These are phyloP conservation scores for Aspidoscelis tigris DNA, from an alignment of 2,113 vertebrate genomes.

Conservation along the genomic window DNA sequence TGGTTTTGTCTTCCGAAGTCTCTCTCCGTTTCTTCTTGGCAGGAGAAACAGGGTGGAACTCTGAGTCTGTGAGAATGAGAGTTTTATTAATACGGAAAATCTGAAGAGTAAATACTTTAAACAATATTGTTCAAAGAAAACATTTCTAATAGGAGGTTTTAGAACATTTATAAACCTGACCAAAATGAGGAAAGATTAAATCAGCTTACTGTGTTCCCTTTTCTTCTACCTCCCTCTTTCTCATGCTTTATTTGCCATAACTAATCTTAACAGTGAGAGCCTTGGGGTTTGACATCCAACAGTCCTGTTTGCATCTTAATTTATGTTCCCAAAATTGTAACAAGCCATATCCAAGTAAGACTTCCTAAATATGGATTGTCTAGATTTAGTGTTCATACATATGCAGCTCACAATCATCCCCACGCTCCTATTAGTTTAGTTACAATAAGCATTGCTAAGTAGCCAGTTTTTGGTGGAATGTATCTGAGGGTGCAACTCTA, in stretches of 20 bases:
- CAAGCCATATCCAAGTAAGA: too few species aligned
- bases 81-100: slow-evolving; percentile 43
- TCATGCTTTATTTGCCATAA: neutral
- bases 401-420: too few species aligned
- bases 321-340: neutral
- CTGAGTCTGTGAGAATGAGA: slow-evolving; percentile 65
- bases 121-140: neutral
- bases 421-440: too few species aligned
- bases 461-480: too few species aligned
- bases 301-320: neutral
- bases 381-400: too few species aligned
- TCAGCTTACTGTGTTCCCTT: too few species aligned
- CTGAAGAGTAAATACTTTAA: neutral
- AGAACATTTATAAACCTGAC: neutral
- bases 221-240: neutral
- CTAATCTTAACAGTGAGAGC: neutral
- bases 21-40: slow-evolving; percentile 70
- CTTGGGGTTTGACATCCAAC: neutral
- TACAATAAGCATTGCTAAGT: too few species aligned
- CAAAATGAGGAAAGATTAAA: neutral
- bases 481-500: too few species aligned
- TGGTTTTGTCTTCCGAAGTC: slow-evolving; percentile 68
- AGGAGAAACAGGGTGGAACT: slow-evolving; percentile 50
- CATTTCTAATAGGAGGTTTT: too few species aligned
- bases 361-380: too few species aligned